Base-by-base conservation (phyloP, 2,797 vertebrate genomes). In the Channa striata region DNA sequence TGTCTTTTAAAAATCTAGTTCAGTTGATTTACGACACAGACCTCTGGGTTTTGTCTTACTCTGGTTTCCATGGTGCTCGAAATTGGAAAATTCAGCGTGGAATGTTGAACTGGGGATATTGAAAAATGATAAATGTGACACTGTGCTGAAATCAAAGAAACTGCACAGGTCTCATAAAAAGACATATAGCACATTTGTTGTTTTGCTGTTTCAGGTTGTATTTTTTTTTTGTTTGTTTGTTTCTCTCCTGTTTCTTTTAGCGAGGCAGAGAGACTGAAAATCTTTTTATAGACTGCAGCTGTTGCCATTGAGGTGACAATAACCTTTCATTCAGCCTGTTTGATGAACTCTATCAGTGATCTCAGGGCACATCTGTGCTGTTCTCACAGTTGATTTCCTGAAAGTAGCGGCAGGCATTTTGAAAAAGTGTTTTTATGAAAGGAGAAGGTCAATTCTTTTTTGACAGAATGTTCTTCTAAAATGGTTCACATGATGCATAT, bases 61-160 rank as follows among this genome's bases (percentile, higher is more conserved):
- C 61, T 7, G 62, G 82, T 90, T 89, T 74, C 91, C 83, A 76
- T 83, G 78, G 88, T 17, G 63, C 63, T 61, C 37, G 59, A 69
- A 63, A 79, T 74, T 60, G 44, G 20, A 37, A 63, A 80, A 68
- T 57, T 23, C 46, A 53, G 73, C 39, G 74, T 64, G 51, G 78
- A 74, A 49, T 14, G 40, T 49, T 42, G n/a, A 84, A 79, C 46
- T 42, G 49, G 34, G 57, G 81, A 84, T 87, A 89, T 89, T 87
- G 73, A 53, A 82, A 88, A 82, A 86, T 80, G 75, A 89, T 83
- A 42, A 72, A 90, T 84, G 80, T 59, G 72, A 64, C 64, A 48
- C 17, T 49, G 53, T 36, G 43, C 34, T 53, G 17, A 60, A 62
- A 71, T 54, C 21, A 25, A 16, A 62, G 14, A 60, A 64, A 52